A percentile compares a stretch with the other conserved stretches of the same genome.
Conservation (phyloP, 2,113 vertebrate genomes). For the Crotalus horridus region DNA sequence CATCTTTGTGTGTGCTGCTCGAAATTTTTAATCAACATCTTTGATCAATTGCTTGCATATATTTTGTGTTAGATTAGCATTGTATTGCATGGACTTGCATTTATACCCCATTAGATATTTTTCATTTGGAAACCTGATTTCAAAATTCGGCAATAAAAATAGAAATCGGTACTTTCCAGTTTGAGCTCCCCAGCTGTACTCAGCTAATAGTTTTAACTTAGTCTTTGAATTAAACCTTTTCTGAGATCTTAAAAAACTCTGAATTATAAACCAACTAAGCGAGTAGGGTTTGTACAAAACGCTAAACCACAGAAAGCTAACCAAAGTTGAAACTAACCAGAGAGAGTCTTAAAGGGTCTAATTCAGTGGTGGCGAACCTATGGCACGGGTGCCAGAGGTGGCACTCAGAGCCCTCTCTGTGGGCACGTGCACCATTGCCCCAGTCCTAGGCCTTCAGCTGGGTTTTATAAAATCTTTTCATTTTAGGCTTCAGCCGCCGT, state of each 20-base stretch:
- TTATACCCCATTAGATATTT: background rate
- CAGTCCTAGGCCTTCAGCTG: too few species aligned
- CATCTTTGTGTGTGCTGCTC: too few species aligned
- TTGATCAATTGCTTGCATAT: background rate
- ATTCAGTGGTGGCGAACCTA: background rate
- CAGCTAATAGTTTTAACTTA: background rate
- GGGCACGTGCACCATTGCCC: too few species aligned
- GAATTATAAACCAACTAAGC: background rate
- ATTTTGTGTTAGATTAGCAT: background rate
- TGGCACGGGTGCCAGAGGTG: too few species aligned
- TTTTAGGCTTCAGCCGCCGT: too few species aligned
- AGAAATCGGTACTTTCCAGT: background rate
- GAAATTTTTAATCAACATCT: background rate
- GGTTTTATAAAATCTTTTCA: too few species aligned
- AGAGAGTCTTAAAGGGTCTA: background rate
- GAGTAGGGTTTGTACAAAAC: background rate
- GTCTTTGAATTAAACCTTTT: background rate
- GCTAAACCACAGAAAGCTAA: background rate
- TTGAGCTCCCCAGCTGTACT: background rate
- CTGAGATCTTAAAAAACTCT: background rate
- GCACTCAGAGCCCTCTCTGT: too few species aligned
- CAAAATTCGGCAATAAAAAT: background rate
- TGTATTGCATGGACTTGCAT: background rate
- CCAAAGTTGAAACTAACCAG: background rate
- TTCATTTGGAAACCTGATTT: background rate